Percentiles rank a stretch among this genome's conserved stretches.
phyloP scores from a whole-genome alignment of 2,888 invertebrate genomes.

The Meiosimyza platycephala region DNA sequence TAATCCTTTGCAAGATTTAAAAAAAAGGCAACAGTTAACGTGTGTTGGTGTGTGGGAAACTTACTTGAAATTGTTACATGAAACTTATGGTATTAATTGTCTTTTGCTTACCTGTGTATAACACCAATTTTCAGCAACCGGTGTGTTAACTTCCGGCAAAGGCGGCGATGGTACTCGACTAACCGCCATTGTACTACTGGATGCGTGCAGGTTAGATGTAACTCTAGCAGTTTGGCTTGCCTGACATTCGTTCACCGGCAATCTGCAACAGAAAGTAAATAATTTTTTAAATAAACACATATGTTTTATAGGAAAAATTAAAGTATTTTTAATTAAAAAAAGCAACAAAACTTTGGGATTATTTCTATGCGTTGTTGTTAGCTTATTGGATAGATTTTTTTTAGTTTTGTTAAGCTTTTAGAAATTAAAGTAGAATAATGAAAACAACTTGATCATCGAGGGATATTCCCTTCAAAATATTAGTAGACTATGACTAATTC shows the following conservation, averaged over 20 bases:
- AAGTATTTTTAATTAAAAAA: slow-evolving; percentile 19
- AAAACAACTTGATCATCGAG: too few species aligned
- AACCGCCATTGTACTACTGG: slow-evolving; percentile 94
- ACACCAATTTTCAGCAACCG: slow-evolving; percentile 99
- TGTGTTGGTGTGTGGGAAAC: slow-evolving; percentile 15
- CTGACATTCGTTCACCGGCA: slow-evolving; percentile 83
- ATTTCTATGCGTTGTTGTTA: too few species aligned
- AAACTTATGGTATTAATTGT: background rate
- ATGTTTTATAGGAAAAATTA: slow-evolving; percentile 41
- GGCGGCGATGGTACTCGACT: slow-evolving; percentile 97
- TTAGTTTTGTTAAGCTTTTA: too few species aligned
- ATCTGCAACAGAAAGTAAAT: slow-evolving; percentile 71
- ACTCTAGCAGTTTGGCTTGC: slow-evolving; percentile 88
- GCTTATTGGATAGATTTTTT: too few species aligned
- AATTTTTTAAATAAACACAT: slow-evolving; percentile 39
- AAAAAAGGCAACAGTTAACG: background rate
- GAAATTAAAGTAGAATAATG: too few species aligned
- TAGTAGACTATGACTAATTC: too few species aligned
- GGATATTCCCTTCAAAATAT: too few species aligned
- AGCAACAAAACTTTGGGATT: background rate
- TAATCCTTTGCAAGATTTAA: slow-evolving; percentile 45
- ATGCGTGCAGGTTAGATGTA: slow-evolving; percentile 81
- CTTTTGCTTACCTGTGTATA: slow-evolving; percentile 89
- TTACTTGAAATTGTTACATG: background rate
- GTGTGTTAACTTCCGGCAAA: slow-evolving; percentile 94